Evolutionary conservation across 2,113 vertebrate genomes (phyloP).

Genomic region (Condylura cristata): DNA sequence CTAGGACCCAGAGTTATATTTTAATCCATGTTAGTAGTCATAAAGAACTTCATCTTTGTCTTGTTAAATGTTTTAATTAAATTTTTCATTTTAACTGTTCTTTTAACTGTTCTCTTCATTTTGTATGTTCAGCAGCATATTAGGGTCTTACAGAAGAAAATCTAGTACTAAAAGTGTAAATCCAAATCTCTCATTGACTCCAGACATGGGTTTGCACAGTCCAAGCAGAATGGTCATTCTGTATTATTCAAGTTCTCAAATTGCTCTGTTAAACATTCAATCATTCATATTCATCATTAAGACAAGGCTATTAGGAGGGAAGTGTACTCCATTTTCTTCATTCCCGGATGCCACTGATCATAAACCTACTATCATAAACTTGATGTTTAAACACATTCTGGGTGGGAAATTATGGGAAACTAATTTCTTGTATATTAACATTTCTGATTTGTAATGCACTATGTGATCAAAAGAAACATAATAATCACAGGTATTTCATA

Average conservation of each 20-base stretch:
- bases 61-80: not conserved
- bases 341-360: not conserved
- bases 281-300: not conserved
- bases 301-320: not conserved
- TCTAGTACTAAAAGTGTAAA: not conserved
- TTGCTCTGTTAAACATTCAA: not conserved
- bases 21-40: not conserved
- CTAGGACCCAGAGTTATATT: not conserved
- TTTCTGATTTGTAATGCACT: not conserved
- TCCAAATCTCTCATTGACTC: not conserved
- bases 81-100: not conserved
- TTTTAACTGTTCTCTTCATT: not conserved
- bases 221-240: not conserved
- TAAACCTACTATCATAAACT: not conserved
- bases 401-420: not conserved
- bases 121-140: not conserved
- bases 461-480: not conserved
- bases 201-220: not conserved
- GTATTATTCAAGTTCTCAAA: not conserved
- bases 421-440: not conserved
- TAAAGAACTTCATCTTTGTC: not conserved
- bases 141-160: conserved; percentile 4
- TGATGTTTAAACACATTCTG: not conserved
- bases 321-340: not conserved
- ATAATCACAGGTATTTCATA: not conserved